phyloP scores from a whole-genome alignment of 1,140 invertebrate genomes.

The Pseudomyrmex gracilis region DNA sequence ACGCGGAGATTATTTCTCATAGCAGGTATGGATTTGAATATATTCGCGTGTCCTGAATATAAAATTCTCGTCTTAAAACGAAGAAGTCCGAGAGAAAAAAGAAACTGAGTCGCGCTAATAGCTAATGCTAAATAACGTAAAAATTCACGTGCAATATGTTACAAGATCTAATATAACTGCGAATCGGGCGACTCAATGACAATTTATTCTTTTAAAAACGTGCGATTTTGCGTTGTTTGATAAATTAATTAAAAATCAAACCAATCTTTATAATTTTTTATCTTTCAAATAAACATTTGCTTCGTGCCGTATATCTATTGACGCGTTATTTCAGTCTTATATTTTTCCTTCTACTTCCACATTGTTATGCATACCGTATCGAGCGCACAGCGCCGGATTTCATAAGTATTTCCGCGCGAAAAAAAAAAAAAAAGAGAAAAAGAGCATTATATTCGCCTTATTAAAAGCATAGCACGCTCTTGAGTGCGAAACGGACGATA shows the following conservation, averaged over 20 bases:
- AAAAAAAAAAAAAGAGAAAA: constrained; percentile 14
- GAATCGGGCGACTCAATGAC: too few species aligned
- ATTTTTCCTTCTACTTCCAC: constrained; percentile 61
- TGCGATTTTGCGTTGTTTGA: neutral
- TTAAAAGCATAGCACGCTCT: constrained; percentile 11
- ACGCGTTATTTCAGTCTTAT: constrained; percentile 24
- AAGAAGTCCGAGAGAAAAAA: too few species aligned
- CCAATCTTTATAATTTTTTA: neutral
- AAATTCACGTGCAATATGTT: too few species aligned
- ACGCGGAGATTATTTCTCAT: neutral
- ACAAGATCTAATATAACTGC: too few species aligned
- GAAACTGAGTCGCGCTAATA: too few species aligned
- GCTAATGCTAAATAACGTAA: too few species aligned
- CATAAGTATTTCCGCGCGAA: constrained; percentile 66
- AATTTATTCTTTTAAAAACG: too few species aligned
- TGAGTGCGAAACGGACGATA: neutral
- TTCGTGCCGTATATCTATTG: neutral
- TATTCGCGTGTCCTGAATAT: neutral
- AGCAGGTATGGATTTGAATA: too few species aligned
- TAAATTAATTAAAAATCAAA: neutral
- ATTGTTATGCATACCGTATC: constrained; percentile 68
- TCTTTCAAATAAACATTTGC: neutral
- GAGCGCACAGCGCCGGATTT: constrained; percentile 59
- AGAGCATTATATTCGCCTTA: neutral
- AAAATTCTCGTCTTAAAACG: too few species aligned